Evolutionary conservation across 2,888 invertebrate species (phyloP).

Genomic region (Tenthredo distinguenda): DNA sequence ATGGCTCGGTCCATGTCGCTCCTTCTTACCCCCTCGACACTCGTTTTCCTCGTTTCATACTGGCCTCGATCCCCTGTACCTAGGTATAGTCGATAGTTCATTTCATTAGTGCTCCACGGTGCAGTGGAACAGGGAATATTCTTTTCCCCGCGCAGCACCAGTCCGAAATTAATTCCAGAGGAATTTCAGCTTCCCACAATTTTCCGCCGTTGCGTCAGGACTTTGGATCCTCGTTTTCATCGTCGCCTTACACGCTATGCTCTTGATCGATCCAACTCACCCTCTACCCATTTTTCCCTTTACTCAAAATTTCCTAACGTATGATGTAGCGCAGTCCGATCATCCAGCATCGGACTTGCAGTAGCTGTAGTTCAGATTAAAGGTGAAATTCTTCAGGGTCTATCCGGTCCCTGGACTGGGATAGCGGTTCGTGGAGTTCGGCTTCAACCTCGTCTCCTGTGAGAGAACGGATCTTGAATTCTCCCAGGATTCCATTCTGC

Average conservation of each 20-base stretch:
- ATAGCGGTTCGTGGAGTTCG: background rate
- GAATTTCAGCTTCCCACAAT: slow-evolving; percentile 1
- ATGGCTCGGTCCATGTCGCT: background rate
- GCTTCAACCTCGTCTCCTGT: slow-evolving; percentile 45
- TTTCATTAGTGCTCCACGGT: slow-evolving; percentile 8
- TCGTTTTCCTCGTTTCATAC: background rate
- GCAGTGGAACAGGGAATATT: background rate
- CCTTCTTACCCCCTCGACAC: background rate
- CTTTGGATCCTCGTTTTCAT: background rate
- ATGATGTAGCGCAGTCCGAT: background rate
- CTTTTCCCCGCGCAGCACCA: background rate
- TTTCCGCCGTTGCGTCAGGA: background rate
- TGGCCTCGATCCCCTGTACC: background rate
- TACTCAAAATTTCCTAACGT: background rate
- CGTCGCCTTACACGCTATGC: background rate
- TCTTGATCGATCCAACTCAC: background rate
- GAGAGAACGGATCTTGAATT: slow-evolving; percentile 48
- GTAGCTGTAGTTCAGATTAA: background rate
- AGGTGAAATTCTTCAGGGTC: slow-evolving; percentile 29
- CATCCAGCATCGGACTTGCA: background rate
- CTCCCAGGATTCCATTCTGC: slow-evolving; percentile 53
- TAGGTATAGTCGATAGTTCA: background rate
- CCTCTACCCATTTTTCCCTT: background rate
- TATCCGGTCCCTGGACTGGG: background rate
- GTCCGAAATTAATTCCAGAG: slow-evolving; percentile 2